phyloP scores from a whole-genome alignment of 1,140 invertebrate species.

The Platorchestia sp. region DNA sequence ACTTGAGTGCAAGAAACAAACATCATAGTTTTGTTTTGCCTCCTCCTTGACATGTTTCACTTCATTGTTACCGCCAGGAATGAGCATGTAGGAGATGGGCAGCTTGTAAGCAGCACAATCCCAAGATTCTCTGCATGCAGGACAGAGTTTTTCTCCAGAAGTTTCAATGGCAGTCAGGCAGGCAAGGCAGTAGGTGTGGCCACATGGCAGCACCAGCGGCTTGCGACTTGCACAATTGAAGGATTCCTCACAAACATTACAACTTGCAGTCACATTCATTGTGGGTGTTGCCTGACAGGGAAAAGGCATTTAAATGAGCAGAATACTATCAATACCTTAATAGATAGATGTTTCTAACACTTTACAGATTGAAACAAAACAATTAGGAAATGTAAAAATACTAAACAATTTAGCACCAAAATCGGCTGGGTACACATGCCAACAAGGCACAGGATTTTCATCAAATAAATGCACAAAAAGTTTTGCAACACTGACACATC shows the following conservation, averaged over 20 bases:
- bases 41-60: not conserved
- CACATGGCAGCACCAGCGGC: slow-evolving; percentile 18
- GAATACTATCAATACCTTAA: too few relatives aligned
- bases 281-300: not conserved
- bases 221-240: slow-evolving; percentile 7
- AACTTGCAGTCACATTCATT: not conserved
- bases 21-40: not conserved
- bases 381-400: too few relatives aligned
- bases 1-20: not conserved
- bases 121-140: not conserved
- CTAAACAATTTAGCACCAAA: too few relatives aligned
- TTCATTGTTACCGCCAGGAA: not conserved
- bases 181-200: slow-evolving; percentile 23
- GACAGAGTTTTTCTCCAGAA: not conserved
- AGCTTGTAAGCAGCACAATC: not conserved
- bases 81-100: not conserved
- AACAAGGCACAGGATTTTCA: too few relatives aligned
- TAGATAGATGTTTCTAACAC: too few relatives aligned
- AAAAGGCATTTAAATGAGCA: too few relatives aligned
- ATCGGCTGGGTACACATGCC: too few relatives aligned
- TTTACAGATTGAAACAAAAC: too few relatives aligned
- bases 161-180: not conserved
- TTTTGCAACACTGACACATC: too few relatives aligned
- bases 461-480: too few relatives aligned
- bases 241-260: slow-evolving; percentile 1